Evolutionary conservation across 2,113 vertebrate genomes (phyloP), one percentile per base, ranked within the genome.

Genomic region (Albula goreensis): DNA sequence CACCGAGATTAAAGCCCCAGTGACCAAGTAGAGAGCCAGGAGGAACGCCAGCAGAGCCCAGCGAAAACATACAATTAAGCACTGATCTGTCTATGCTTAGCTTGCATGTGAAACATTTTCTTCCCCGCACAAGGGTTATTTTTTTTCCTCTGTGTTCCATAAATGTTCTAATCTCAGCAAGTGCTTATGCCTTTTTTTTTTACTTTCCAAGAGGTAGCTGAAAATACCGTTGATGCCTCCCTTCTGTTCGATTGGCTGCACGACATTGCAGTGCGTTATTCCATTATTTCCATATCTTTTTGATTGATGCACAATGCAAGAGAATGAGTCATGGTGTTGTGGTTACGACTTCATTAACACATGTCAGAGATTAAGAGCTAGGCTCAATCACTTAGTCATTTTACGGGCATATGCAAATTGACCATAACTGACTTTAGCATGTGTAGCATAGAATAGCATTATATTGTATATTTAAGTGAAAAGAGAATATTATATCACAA

Each of bases 1-100:
- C 90, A 90, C 84, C 85, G 17, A 93, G 93, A 94, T 95, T 92
- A 94, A 93, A 93, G 89, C 87, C 91, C 89, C 92, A 91, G 92
- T 91, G 91, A 90, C 87, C 90, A 87, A 81, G 88, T 88, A 77
- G 91, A 90, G 85, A 85, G 90, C 87, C 82, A 31, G 81, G 85
- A 86, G 7, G 80, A 86, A 85, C 80, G 89, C 78, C 84, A 91
- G 85, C 87, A 60, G 13, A 87, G 88, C 88, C 83, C 91, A 91
- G 77, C 82, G 85, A 88, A 82, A 86, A 85, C 50, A 85, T 70
- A 89, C 83, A 88, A 88, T 87, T 87, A 83, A 80, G 82, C 80
- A 80, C 85, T 87, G 85, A 87, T 82, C 19, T 78, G 79, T 79
- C 83, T 82, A 52, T n/a, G 52, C 11, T 80, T 10, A 78, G 77